phyloP scores from a whole-genome alignment of 2,113 vertebrate species.

The Nematolebias whitei region DNA sequence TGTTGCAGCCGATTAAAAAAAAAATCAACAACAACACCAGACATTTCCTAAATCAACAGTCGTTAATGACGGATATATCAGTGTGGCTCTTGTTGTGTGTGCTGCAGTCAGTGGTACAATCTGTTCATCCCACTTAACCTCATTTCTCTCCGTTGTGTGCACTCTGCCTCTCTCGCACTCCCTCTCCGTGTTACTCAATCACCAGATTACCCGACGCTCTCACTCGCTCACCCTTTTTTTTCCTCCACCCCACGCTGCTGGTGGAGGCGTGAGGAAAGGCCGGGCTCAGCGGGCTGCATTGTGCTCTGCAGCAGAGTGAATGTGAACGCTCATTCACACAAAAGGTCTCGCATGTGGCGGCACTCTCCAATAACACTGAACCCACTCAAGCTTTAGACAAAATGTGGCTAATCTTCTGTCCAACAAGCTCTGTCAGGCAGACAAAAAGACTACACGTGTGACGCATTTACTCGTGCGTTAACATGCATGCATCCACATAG shows the following conservation, averaged over 20 bases:
- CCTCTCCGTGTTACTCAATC: slow-evolving; percentile 60
- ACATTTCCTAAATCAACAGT: slow-evolving; percentile 26
- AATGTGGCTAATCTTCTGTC: slow-evolving; percentile 65
- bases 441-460: slow-evolving; percentile 40
- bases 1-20: slow-evolving; percentile 2
- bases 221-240: slow-evolving; percentile 56
- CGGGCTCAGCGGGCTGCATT: slow-evolving; percentile 58
- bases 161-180: slow-evolving; percentile 27
- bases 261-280: slow-evolving; percentile 48
- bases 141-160: slow-evolving; percentile 53
- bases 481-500: slow-evolving; percentile 23
- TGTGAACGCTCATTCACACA: slow-evolving; percentile 57
- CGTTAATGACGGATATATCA: slow-evolving; percentile 8
- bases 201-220: slow-evolving; percentile 68
- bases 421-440: slow-evolving; percentile 27
- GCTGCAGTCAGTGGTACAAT: slow-evolving; percentile 61
- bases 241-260: slow-evolving; percentile 34
- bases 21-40: slow-evolving; percentile 10
- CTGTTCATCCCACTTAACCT: slow-evolving; percentile 74
- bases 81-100: slow-evolving; percentile 31
- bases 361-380: slow-evolving; percentile 30
- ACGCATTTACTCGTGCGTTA: slow-evolving; percentile 3
- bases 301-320: slow-evolving; percentile 30
- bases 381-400: slow-evolving; percentile 49
- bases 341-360: slow-evolving; percentile 36